These are phyloP conservation scores for Ormyrus labotus DNA, from an alignment of 2,888 invertebrate species.

Conservation along the genomic window DNA sequence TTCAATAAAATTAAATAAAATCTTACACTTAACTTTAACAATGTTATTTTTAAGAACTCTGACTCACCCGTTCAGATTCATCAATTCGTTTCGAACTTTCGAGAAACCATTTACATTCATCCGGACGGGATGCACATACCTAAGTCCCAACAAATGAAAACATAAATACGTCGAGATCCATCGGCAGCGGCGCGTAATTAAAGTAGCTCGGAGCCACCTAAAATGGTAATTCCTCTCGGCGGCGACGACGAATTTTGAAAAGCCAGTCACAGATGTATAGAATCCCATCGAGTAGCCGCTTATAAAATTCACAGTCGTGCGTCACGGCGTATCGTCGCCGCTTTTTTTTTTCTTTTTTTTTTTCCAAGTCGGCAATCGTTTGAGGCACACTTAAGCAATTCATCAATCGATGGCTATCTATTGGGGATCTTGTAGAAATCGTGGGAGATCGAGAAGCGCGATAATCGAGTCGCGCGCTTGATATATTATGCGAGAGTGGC, in stretches of 20 bases:
- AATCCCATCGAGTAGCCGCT: constrained; percentile 2
- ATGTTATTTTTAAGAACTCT: no score
- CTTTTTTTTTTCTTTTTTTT: neutral
- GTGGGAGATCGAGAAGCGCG: constrained; percentile 56
- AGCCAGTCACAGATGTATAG: constrained; percentile 1
- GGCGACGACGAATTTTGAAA: constrained; percentile 32
- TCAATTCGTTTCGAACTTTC: no score
- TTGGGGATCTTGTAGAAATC: constrained; percentile 59
- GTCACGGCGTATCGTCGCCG: constrained; percentile 24
- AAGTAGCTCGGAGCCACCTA: constrained; percentile 50
- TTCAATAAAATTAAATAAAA: no score
- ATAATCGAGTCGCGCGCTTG: constrained; percentile 41
- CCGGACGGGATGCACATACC: neutral
- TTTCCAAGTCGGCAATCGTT: constrained; percentile 54
- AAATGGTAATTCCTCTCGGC: constrained; percentile 28
- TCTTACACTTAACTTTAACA: no score
- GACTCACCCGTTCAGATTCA: no score
- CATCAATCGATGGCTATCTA: constrained; percentile 61
- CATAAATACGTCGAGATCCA: constrained; percentile 32
- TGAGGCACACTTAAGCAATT: constrained; percentile 58
- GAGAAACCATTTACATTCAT: no score
- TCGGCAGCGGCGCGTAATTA: constrained; percentile 47
- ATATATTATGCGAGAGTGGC: constrained; percentile 40
- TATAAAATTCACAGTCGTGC: constrained; percentile 42
- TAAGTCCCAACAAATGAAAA: constrained; percentile 43